These are phyloP conservation scores for Conopomorpha cramerella DNA, from an alignment of 1,140 invertebrate species.

Conservation along the genomic window DNA sequence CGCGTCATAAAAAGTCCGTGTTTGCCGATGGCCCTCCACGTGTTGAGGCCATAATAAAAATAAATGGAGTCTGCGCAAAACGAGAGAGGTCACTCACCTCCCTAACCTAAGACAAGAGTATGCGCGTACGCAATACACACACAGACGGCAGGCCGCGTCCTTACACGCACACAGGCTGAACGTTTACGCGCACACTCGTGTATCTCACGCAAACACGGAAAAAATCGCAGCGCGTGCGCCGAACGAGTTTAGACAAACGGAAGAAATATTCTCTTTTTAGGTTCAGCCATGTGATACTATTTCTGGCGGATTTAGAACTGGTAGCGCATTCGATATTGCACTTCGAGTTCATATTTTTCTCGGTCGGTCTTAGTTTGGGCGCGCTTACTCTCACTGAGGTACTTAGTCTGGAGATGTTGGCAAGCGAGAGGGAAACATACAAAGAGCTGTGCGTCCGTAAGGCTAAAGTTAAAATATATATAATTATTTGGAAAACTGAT, in stretches of 20 bases:
- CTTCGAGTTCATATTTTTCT: too few relatives aligned
- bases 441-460: too few relatives aligned
- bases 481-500: constrained; percentile 16
- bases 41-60: constrained; percentile 51
- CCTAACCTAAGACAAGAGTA: constrained; percentile 58
- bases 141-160: constrained; percentile 17
- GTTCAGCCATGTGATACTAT: constrained; percentile 28
- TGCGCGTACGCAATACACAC: constrained; percentile 30
- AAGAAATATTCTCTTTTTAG: constrained; percentile 58
- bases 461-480: background rate
- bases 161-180: constrained; percentile 17
- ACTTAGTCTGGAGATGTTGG: too few relatives aligned
- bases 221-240: constrained; percentile 35
- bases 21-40: constrained; percentile 32
- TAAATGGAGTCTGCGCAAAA: constrained; percentile 45
- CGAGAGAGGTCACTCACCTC: constrained; percentile 53
- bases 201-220: too few relatives aligned
- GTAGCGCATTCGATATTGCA: background rate
- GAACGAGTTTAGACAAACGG: constrained; percentile 56
- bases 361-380: too few relatives aligned
- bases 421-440: too few relatives aligned
- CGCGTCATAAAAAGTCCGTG: too few relatives aligned
- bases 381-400: too few relatives aligned
- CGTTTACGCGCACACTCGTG: background rate
- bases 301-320: constrained; percentile 8